Evolutionary conservation across 2,888 invertebrate genomes (phyloP).

Genomic region (Cryptocheilus praepositus): DNA sequence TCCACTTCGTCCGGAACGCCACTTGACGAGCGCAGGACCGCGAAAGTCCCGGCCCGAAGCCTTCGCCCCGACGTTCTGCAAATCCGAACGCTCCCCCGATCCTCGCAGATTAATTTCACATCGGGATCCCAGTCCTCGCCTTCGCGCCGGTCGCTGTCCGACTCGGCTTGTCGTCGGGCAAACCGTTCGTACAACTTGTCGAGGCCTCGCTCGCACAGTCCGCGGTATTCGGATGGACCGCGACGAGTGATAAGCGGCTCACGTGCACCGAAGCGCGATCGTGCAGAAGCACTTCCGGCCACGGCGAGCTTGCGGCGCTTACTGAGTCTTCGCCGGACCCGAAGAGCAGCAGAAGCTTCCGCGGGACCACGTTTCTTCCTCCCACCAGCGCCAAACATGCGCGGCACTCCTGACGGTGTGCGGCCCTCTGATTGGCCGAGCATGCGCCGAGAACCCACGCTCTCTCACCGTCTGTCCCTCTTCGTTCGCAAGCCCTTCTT

Average conservation of each 20-base stretch:
- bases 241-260: too few species aligned
- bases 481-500: background rate
- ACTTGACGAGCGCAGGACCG: too few species aligned
- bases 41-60: too few species aligned
- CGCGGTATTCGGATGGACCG: too few species aligned
- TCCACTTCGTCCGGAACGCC: too few species aligned
- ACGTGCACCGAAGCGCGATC: background rate
- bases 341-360: constrained; percentile 13
- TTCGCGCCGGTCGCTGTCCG: too few species aligned
- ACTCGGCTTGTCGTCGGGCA: too few species aligned
- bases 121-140: too few species aligned
- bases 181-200: background rate
- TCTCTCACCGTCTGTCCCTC: background rate
- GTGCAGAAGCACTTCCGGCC: constrained; percentile 40
- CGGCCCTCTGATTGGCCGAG: constrained; percentile 49
- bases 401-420: constrained; percentile 27
- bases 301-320: constrained; percentile 68
- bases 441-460: constrained; percentile 34
- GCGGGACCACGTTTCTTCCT: constrained; percentile 65
- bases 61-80: too few species aligned
- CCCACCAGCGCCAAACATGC: constrained; percentile 47
- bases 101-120: too few species aligned
- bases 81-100: too few species aligned
- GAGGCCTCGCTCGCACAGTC: too few species aligned
- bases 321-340: constrained; percentile 60